phyloP scores from a whole-genome alignment of 2,888 invertebrate genomes.

The Drosophila mimica region DNA sequence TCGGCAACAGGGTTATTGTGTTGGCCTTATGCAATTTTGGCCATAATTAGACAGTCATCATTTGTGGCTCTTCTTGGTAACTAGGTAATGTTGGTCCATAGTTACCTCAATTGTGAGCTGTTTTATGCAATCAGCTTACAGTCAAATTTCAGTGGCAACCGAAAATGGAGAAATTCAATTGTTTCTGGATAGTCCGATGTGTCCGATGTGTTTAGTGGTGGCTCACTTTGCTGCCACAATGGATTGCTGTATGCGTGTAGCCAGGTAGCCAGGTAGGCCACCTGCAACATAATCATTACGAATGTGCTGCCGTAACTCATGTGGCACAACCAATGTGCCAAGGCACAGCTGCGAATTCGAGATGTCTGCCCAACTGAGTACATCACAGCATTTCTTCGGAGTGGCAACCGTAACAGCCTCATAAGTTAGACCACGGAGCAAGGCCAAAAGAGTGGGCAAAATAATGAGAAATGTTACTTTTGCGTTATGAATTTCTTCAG shows the following conservation, averaged over 20 bases:
- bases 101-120: background rate
- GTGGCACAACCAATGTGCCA: conserved; percentile 2
- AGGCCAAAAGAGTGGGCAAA: background rate
- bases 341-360: conserved; percentile 14
- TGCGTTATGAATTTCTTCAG: conserved; percentile 15
- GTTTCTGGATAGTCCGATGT: conserved; percentile 28
- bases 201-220: conserved; percentile 19
- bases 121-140: conserved; percentile 6
- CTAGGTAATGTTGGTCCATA: background rate
- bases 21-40: conserved; percentile 26
- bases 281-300: conserved; percentile 70
- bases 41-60: conserved; percentile 33
- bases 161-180: conserved; percentile 34
- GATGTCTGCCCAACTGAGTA: conserved; percentile 23
- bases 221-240: background rate
- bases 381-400: conserved; percentile 48
- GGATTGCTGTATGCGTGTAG: background rate
- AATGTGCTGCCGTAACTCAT: conserved; percentile 62
- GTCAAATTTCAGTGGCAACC: conserved; percentile 22
- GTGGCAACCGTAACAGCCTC: conserved; percentile 45
- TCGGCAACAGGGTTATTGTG: conserved; percentile 12
- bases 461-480: conserved; percentile 4
- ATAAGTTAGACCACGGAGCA: conserved; percentile 27
- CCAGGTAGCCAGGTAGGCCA: conserved; percentile 11
- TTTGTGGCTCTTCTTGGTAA: conserved; percentile 23